phyloP scores from a whole-genome alignment of 2,113 vertebrate species.

The Mesitornis unicolor region DNA sequence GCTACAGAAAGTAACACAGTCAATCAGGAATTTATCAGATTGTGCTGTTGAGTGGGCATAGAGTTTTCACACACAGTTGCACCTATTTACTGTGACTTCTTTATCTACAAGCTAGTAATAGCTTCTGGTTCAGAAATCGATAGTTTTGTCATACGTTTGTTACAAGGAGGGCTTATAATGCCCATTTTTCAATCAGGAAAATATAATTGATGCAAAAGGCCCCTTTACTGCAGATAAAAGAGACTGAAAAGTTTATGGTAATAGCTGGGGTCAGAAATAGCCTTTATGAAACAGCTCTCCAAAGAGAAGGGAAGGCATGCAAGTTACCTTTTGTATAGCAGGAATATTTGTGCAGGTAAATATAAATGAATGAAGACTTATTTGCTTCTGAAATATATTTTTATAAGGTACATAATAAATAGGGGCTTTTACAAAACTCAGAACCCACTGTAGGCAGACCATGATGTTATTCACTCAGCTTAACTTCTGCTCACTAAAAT shows the following conservation, averaged over 20 bases:
- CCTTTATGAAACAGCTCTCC: neutral
- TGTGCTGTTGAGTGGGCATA: neutral
- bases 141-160: neutral
- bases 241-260: neutral
- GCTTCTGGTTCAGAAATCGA: neutral
- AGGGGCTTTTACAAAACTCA: neutral
- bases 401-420: neutral
- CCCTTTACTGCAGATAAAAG: neutral
- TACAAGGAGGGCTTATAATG: neutral
- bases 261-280: neutral
- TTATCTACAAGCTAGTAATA: neutral
- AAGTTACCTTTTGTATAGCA: neutral
- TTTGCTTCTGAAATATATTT: neutral
- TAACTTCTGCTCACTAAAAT: neutral
- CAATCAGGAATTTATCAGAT: neutral
- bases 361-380: neutral
- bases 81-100: neutral
- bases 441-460: neutral
- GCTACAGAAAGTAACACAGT: neutral
- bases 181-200: neutral
- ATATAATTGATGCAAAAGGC: neutral
- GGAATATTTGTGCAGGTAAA: neutral
- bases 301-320: neutral
- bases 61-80: neutral
- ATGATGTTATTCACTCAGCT: neutral